Conservation (phyloP, 2,888 invertebrate species). For the Minunthozetes semirufus region DNA sequence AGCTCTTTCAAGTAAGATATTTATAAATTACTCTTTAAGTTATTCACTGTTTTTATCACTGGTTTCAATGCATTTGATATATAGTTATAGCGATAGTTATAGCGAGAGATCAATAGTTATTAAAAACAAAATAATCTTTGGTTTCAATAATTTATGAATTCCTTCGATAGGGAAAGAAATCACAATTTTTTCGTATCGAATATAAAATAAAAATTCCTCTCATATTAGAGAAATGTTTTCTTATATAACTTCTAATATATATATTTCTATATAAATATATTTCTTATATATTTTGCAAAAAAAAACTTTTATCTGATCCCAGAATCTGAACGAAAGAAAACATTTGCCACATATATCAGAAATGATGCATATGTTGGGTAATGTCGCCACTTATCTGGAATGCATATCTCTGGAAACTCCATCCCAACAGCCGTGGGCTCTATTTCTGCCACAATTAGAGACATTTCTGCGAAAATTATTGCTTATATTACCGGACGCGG, state of each 20-base stretch:
- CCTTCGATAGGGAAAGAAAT: neutral
- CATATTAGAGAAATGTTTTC: neutral
- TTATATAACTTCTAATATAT: neutral
- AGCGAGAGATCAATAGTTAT: neutral
- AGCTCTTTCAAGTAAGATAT: constrained; percentile 66
- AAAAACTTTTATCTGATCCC: constrained; percentile 44
- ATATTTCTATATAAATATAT: neutral
- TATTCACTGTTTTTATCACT: neutral
- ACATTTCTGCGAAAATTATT: constrained; percentile 68
- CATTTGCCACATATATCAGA: constrained; percentile 60
- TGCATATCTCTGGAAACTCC: constrained; percentile 65
- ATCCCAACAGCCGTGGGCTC: constrained; percentile 58
- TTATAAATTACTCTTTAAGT: constrained; percentile 27
- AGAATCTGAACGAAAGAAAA: constrained; percentile 70
- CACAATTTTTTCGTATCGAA: neutral
- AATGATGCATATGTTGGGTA: constrained; percentile 72
- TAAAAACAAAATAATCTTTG: neutral
- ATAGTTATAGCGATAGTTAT: neutral
- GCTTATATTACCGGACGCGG: constrained; percentile 52
- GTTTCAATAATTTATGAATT: neutral
- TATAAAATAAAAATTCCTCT: neutral
- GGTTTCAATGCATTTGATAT: neutral
- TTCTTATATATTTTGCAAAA: neutral
- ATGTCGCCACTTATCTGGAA: constrained; percentile 87
- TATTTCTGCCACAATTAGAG: constrained; percentile 77